Percentiles rank a stretch among this genome's conserved stretches.
Evolutionary conservation across 2,797 vertebrate species (phyloP).

Genomic region (Mus caroli): DNA sequence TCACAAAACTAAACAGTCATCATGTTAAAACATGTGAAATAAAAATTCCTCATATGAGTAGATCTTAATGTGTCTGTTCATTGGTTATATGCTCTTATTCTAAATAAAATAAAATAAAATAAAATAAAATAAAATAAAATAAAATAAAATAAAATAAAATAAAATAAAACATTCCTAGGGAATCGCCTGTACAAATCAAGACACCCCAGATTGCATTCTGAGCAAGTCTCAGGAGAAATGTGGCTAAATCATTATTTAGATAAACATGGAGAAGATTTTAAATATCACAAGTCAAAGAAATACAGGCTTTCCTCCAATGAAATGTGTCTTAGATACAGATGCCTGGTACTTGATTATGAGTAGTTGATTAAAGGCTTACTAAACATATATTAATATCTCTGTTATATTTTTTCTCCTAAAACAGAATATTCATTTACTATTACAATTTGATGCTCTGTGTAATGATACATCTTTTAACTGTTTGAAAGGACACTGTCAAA

Average conservation of each 20-base stretch:
- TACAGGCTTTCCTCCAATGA: background rate
- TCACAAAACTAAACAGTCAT: slow-evolving; percentile 41
- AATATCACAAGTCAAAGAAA: background rate
- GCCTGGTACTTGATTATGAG: background rate
- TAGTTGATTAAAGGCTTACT: background rate
- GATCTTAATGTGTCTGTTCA: slow-evolving; percentile 27
- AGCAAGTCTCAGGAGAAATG: slow-evolving; percentile 34
- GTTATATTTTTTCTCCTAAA: background rate
- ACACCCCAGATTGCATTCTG: slow-evolving; percentile 55
- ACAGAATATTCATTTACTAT: background rate
- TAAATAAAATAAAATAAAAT: no score
- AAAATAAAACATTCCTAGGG: slow-evolving; percentile 54
- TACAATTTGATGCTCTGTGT: background rate
- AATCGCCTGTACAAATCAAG: slow-evolving; percentile 70
- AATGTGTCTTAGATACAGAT: background rate
- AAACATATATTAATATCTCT: background rate
- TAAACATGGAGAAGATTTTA: slow-evolving; percentile 56
- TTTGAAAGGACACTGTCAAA: background rate
- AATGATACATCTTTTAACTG: background rate
- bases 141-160: no score
- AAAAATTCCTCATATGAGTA: slow-evolving; percentile 11
- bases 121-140: no score
- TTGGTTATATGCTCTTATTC: slow-evolving; percentile 25
- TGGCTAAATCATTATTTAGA: background rate
- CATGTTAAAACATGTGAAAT: slow-evolving; percentile 64